Evolutionary conservation across 2,113 vertebrate species (phyloP).

Genomic region (Colius striatus): DNA sequence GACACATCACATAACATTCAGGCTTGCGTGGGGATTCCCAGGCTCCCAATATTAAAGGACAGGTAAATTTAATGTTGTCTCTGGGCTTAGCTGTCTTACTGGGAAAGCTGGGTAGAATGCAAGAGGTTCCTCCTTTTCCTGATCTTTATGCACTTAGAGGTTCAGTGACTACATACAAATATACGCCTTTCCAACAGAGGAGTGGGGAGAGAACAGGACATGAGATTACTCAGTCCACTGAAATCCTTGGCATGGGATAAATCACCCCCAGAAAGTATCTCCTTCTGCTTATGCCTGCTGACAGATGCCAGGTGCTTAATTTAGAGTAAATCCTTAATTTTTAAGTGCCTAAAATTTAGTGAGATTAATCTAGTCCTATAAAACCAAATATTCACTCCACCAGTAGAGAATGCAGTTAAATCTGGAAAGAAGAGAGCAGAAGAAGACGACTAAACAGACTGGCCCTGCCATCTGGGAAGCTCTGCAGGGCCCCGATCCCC

Average conservation of each 20-base stretch:
- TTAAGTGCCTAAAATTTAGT: neutral
- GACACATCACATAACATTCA: neutral
- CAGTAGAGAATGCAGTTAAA: neutral
- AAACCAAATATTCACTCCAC: neutral
- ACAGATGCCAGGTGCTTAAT: neutral
- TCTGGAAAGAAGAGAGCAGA: neutral
- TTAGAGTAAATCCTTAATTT: neutral
- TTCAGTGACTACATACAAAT: neutral
- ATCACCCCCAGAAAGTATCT: neutral
- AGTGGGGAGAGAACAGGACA: neutral
- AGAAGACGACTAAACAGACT: neutral
- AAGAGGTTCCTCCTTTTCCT: neutral
- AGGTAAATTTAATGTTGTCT: neutral
- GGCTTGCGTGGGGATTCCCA: neutral
- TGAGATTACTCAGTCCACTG: neutral
- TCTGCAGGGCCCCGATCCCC: constrained; percentile 11
- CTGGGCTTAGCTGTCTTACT: neutral
- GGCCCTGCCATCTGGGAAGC: constrained; percentile 36
- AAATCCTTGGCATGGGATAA: neutral
- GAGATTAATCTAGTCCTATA: neutral
- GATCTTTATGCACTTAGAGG: neutral
- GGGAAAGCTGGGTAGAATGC: neutral
- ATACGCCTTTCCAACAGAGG: neutral
- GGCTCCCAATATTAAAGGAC: neutral
- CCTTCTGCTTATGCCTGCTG: neutral